Evolutionary conservation across 1,140 invertebrate genomes (phyloP).

Genomic region (Trialeurodes vaporariorum): DNA sequence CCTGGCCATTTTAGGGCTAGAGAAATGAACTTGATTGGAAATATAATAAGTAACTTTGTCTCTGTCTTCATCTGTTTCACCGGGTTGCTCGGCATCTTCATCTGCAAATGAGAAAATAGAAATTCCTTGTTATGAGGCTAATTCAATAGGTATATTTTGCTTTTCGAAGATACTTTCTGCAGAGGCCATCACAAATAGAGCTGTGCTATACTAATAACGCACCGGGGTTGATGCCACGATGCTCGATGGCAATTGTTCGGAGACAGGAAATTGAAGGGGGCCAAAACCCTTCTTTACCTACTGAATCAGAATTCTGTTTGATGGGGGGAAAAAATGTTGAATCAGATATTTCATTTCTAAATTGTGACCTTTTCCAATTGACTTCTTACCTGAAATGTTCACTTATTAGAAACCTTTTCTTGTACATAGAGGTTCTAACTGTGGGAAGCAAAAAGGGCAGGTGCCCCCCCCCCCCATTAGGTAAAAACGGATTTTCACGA

Average conservation of each 20-base stretch:
- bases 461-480: no score
- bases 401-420: no score
- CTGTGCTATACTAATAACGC: background rate
- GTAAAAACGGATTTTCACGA: no score
- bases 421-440: no score
- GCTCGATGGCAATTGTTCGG: background rate
- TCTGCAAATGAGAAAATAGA: slow-evolving; percentile 39
- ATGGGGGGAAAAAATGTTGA: no score
- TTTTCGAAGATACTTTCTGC: background rate
- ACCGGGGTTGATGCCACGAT: background rate
- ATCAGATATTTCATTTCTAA: no score
- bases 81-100: slow-evolving; percentile 70
- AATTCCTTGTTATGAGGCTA: background rate
- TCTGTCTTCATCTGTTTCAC: slow-evolving; percentile 79
- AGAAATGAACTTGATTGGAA: slow-evolving; percentile 83
- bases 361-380: no score
- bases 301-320: no score
- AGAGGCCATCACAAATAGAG: background rate
- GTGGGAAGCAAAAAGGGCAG: no score
- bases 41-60: slow-evolving; percentile 71
- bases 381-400: no score
- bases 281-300: no score
- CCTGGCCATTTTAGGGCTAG: slow-evolving; percentile 76
- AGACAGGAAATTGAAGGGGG: no score
- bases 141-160: background rate